phyloP scores from a whole-genome alignment of 2,797 vertebrate genomes.

The Sebastes hubbsi region DNA sequence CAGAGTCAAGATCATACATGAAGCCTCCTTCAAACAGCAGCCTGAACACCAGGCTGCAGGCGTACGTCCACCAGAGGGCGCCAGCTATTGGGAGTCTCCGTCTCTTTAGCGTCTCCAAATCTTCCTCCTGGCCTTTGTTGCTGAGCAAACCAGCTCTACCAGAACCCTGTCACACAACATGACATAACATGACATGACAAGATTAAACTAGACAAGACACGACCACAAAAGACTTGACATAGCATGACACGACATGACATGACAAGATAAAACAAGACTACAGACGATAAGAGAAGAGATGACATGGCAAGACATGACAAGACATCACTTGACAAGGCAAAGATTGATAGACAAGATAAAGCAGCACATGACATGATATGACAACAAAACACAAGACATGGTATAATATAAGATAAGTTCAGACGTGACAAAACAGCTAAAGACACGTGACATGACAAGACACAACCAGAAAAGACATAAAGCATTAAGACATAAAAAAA shows the following conservation, averaged over 20 bases:
- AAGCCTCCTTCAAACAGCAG: constrained; percentile 80
- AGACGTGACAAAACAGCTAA: too few relatives aligned
- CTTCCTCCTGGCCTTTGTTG: constrained; percentile 58
- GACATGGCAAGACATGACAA: not conserved
- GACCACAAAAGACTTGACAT: not conserved
- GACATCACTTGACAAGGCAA: not conserved
- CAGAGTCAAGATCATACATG: constrained; percentile 57
- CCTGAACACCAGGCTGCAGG: constrained; percentile 76
- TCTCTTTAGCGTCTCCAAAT: constrained; percentile 67
- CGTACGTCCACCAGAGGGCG: constrained; percentile 81
- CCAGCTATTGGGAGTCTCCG: constrained; percentile 69
- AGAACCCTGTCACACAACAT: constrained; percentile 47
- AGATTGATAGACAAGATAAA: not conserved
- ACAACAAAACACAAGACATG: not conserved
- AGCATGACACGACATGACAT: not conserved
- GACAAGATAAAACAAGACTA: not conserved
- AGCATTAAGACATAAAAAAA: not conserved
- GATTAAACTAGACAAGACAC: not conserved
- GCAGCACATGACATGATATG: not conserved
- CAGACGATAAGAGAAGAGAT: not conserved
- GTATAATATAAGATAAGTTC: too few relatives aligned
- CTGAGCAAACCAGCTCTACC: constrained; percentile 40
- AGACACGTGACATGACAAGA: too few relatives aligned
- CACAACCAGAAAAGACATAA: not conserved
- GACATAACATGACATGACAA: not conserved